These are phyloP conservation scores for Nasonovia ribisnigri DNA, from an alignment of 2,888 invertebrate genomes.

Conservation along the genomic window DNA sequence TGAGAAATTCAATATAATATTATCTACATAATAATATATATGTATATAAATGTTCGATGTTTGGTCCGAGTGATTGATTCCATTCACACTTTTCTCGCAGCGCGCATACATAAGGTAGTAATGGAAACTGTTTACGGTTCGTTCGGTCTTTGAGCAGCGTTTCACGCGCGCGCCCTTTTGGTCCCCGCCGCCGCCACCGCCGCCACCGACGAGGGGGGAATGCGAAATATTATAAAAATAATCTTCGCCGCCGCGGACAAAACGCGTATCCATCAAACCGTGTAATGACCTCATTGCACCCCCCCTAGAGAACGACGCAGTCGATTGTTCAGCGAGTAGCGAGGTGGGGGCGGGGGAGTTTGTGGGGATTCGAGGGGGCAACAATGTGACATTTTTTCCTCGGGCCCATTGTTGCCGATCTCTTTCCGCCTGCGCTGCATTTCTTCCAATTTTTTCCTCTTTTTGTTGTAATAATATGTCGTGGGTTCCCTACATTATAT, in stretches of 20 bases:
- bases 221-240: slow-evolving; percentile 24
- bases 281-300: slow-evolving; percentile 49
- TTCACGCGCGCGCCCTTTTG: slow-evolving; percentile 55
- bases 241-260: slow-evolving; percentile 38
- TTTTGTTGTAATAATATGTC: slow-evolving; percentile 29
- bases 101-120: background rate
- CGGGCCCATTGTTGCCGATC: background rate
- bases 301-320: slow-evolving; percentile 6
- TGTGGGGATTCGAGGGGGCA: background rate
- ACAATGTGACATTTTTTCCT: slow-evolving; percentile 55
- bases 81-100: slow-evolving; percentile 40
- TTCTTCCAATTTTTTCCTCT: slow-evolving; percentile 42
- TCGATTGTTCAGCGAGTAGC: background rate
- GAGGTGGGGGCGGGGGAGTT: background rate
- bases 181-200: background rate
- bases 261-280: slow-evolving; percentile 56
- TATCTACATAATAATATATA: background rate
- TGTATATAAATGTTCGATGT: slow-evolving; percentile 36
- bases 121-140: slow-evolving; percentile 62
- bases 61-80: slow-evolving; percentile 61
- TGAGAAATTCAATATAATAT: slow-evolving; percentile 51
- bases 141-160: slow-evolving; percentile 57
- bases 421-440: slow-evolving; percentile 30
- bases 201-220: background rate
- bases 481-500: background rate